Conservation (phyloP, 1,140 invertebrate genomes). For the Brevipalpus yothersi region DNA sequence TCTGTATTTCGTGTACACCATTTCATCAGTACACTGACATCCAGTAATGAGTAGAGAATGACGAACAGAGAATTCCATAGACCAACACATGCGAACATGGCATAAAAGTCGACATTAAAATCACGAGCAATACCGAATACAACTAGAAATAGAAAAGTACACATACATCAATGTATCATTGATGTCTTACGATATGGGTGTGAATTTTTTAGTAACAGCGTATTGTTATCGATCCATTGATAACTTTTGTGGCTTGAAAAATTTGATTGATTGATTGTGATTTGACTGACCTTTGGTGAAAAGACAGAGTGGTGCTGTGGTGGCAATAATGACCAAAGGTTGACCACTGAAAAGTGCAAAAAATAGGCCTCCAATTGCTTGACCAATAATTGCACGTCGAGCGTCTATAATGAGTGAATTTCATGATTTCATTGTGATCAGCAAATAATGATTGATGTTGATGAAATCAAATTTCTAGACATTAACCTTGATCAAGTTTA, state of each 20-base stretch:
- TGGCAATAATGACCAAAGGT: conserved; percentile 26
- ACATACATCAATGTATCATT: too few species aligned
- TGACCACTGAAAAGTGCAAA: conserved; percentile 24
- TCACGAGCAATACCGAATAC: conserved; percentile 23
- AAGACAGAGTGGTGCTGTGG: conserved; percentile 27
- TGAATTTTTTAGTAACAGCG: too few species aligned
- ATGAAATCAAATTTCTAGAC: not conserved
- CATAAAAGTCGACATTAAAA: conserved; percentile 23
- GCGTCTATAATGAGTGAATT: conserved; percentile 12
- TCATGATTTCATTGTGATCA: too few species aligned
- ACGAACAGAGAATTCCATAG: conserved; percentile 26
- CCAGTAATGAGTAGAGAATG: conserved; percentile 23
- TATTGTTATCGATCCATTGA: too few species aligned
- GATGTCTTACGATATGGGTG: too few species aligned
- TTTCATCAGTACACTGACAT: conserved; percentile 26
- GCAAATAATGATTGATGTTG: not conserved
- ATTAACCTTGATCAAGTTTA: not conserved
- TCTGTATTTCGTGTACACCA: conserved; percentile 25
- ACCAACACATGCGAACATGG: conserved; percentile 27
- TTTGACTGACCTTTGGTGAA: conserved; percentile 20
- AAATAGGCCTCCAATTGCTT: conserved; percentile 26
- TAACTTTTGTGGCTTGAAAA: too few species aligned
- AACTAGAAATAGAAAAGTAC: conserved; percentile 14
- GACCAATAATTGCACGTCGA: conserved; percentile 25
- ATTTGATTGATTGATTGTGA: not conserved